These are phyloP conservation scores for Centropyge bicolor DNA, from an alignment of 2,797 vertebrate species.

Conservation along the genomic window DNA sequence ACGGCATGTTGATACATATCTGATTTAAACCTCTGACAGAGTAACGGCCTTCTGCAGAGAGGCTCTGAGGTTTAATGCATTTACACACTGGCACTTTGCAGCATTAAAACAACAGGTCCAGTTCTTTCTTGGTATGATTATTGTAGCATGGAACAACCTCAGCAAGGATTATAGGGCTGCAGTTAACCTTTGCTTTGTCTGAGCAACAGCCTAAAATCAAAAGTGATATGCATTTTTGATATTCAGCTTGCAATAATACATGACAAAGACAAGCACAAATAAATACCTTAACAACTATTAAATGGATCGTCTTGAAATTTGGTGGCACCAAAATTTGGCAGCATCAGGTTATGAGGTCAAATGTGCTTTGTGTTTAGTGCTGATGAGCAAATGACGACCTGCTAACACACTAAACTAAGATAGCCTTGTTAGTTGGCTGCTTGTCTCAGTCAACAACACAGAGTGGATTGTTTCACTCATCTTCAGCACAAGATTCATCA, in stretches of 20 bases:
- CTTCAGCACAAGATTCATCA: background rate
- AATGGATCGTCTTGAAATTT: background rate
- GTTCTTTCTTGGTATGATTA: background rate
- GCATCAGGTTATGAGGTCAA: background rate
- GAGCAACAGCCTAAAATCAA: background rate
- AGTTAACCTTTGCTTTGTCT: background rate
- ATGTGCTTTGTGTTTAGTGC: background rate
- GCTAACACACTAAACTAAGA: background rate
- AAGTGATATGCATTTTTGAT: background rate
- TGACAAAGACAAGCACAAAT: background rate
- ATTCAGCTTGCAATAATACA: background rate
- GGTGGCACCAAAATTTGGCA: background rate
- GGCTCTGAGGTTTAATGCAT: constrained; percentile 26
- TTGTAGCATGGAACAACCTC: background rate
- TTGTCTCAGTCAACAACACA: background rate
- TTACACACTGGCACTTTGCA: constrained; percentile 14
- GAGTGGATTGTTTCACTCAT: background rate
- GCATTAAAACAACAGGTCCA: background rate
- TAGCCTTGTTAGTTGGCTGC: background rate
- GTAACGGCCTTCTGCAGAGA: constrained; percentile 37
- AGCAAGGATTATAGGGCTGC: background rate
- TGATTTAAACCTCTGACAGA: constrained; percentile 57
- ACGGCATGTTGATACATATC: constrained; percentile 55
- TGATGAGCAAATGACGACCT: background rate
- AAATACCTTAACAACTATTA: background rate